Evolutionary conservation across 2,797 vertebrate genomes (phyloP).

Genomic region (Gephyroberyx darwinii): DNA sequence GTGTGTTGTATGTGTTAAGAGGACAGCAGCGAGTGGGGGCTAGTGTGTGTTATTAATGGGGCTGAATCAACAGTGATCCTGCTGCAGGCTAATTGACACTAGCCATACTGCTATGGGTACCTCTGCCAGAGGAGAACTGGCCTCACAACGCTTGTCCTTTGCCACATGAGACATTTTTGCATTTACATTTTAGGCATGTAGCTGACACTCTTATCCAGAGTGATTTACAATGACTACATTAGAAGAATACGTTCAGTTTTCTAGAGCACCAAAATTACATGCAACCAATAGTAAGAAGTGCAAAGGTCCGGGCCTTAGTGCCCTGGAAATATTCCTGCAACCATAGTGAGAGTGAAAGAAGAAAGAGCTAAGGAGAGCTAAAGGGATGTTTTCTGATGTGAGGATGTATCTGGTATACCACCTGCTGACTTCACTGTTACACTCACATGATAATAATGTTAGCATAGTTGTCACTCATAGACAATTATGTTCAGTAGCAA

Average conservation of each 20-base stretch:
- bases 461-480: conserved; percentile 12
- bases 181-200: background rate
- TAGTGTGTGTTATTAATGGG: conserved; percentile 41
- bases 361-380: background rate
- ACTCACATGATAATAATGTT: conserved; percentile 7
- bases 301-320: conserved; percentile 5
- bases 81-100: conserved; percentile 40
- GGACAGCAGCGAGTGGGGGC: conserved; percentile 24
- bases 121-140: background rate
- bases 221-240: background rate
- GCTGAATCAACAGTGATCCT: conserved; percentile 45
- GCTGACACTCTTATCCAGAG: background rate
- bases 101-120: background rate
- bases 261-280: background rate
- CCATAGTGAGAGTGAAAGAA: conserved; percentile 8
- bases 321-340: background rate
- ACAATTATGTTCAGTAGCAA: background rate
- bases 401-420: conserved; percentile 15
- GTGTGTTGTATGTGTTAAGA: conserved; percentile 36
- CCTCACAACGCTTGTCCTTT: background rate
- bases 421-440: conserved; percentile 13
- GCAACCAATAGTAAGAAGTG: background rate
- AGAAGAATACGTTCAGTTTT: background rate
- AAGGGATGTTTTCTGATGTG: too few relatives aligned
- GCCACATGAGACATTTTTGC: background rate